Evolutionary conservation across 2,888 invertebrate species (phyloP), one percentile per base, ranked within the genome.

Genomic region (Diachrysia chrysitis): DNA sequence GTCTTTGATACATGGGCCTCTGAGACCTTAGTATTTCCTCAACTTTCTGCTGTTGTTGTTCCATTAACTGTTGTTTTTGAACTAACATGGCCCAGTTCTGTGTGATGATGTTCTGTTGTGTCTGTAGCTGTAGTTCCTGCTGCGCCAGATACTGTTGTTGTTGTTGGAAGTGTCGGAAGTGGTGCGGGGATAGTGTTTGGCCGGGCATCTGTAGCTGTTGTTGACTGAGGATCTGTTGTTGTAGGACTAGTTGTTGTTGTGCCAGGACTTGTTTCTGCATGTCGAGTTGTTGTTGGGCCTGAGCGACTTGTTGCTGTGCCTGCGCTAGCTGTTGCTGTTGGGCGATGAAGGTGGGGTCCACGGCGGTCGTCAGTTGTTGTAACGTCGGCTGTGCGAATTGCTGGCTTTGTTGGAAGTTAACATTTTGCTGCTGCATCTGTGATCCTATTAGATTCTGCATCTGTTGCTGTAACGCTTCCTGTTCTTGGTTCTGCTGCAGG

Each of bases 71-170:
- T 71, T 94, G 94, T 73, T 95, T 95, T 64, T 95, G 94, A 0
- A 96, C 93, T 35, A 95, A 87, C 54, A 96, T 90, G 0, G 96
- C 93, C 46, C 96, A 87, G 61, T 95, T 95, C 82, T 96, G 96
- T 78, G 96, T 96, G 60, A 96, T 94, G 42, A 95, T 92, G 78
- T 96, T 96, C 74, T 96, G 96, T 71, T 96, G 96, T 17, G 94
- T 93, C 65, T 96, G 96, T 17, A 95, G 87, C 63, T 95, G 93
- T 51, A 93, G 83, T 76, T 95, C 95, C 78, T 96, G 95, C 64
- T 96, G 96, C 0, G 94, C 92, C 62, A 95, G 87, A 78, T 94
- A 95, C 78, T 96, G 95, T 67, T 96, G 96, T 55, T 95, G 93
- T 76, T 94, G 94, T 21, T 82, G 83, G 37, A 95, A 84, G 63